A percentile compares a stretch with the other conserved stretches of the same genome.
phyloP scores from a whole-genome alignment of 2,888 invertebrate species.

The Antheraea yamamai region DNA sequence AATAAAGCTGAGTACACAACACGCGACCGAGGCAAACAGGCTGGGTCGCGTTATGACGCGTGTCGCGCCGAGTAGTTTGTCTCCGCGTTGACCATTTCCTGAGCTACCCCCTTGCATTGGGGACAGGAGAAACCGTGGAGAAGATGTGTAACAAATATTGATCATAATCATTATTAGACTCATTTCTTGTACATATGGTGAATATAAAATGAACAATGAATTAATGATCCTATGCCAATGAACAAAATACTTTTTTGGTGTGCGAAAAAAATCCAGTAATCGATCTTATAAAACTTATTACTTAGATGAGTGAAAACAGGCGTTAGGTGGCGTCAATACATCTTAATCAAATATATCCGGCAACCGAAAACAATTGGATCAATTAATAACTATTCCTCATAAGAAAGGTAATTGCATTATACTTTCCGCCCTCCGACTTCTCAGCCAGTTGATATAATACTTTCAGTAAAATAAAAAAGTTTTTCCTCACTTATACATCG shows the following conservation, averaged over 20 bases:
- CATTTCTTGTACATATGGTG: too few species aligned
- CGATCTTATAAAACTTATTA: neutral
- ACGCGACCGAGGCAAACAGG: constrained; percentile 24
- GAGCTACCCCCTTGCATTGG: constrained; percentile 52
- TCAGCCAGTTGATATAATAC: too few species aligned
- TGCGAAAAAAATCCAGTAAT: neutral
- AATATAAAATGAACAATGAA: neutral
- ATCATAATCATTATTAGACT: neutral
- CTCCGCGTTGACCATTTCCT: constrained; percentile 75
- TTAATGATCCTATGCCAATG: neutral
- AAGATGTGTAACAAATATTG: neutral
- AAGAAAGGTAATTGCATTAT: neutral
- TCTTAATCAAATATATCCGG: neutral
- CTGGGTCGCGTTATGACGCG: constrained; percentile 72
- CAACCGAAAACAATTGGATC: neutral
- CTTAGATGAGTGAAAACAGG: neutral
- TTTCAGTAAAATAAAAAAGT: neutral
- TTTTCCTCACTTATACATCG: too few species aligned
- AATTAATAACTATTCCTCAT: neutral
- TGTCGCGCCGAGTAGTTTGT: constrained; percentile 73
- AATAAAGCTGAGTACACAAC: constrained; percentile 30
- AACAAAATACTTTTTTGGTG: neutral
- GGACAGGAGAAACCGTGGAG: constrained; percentile 35
- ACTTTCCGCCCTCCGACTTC: neutral
- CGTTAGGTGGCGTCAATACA: neutral